Base-by-base conservation (phyloP, 1,140 invertebrate genomes). In the Leptonema lineaticorne region DNA sequence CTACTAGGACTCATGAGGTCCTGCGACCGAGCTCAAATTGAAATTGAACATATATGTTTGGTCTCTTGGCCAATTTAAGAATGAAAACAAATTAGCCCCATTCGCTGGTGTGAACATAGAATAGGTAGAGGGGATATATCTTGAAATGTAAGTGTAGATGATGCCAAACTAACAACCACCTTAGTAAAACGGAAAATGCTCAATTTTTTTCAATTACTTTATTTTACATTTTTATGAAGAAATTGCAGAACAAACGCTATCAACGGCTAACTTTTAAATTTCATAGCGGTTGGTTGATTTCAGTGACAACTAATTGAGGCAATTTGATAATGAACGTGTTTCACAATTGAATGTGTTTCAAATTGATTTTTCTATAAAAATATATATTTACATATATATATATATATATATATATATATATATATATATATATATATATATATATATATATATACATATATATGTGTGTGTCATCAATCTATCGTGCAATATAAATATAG, bases 21-120 rank as follows among this genome's bases (percentile, higher is more conserved):
- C 69, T 69, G 69, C 69, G 72, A 28, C 72, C 68, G 63, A 66
- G 63, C 69, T 67, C 72, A 63, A 69, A 67, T 69, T 70, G 69
- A 71, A 71, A 73, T 73, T 73, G 67, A 71, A 69, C 72, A 67
- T 71, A 57, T 67, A 73, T 73, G 71, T 70, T 70, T 70, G 69
- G 69, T 70, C 71, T 70, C 66, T 71, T 67, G 59, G 63, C 56
- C 72, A 71, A 70, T 73, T 73, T 73, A 71, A 73, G 69, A 71
- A 73, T 71, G 69, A 73, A 73, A 71, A 73, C 72, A 73, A 69
- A 69, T 73, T 73, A 73, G 71, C 65, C 68, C 68, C 68, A 63
- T 72, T 69, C 67, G 69, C 69, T 67, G 62, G 57, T 65, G 67
- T 69, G 48, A 67, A 63, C 63, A 53, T 27, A 9, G 60, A 62